Evolutionary conservation across 2,113 vertebrate genomes (phyloP).

Genomic region (Apodemus sylvaticus): DNA sequence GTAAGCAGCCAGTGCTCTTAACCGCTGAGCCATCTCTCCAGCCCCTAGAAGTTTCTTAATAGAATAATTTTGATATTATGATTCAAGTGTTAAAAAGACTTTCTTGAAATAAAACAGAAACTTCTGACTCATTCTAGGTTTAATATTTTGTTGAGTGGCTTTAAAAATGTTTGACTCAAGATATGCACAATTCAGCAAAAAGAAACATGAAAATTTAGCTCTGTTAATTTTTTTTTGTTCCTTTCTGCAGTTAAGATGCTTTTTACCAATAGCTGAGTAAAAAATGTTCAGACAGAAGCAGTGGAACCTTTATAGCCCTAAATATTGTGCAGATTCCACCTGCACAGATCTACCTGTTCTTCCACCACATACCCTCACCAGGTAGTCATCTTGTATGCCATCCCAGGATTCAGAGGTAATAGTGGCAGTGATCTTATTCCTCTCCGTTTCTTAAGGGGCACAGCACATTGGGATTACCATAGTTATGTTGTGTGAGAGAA

Average conservation of each 20-base stretch:
- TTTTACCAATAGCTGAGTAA: no score
- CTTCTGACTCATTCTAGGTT: slow-evolving; percentile 8
- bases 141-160: slow-evolving; percentile 28
- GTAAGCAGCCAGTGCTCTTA: no score
- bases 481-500: not conserved
- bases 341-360: not conserved
- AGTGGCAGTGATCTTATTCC: not conserved
- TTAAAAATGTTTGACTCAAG: not conserved
- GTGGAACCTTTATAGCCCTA: no score
- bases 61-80: slow-evolving; percentile 37
- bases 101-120: slow-evolving; percentile 49
- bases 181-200: slow-evolving; percentile 2
- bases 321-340: not conserved
- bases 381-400: not conserved
- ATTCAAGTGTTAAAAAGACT: slow-evolving; percentile 20
- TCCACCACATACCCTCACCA: not conserved
- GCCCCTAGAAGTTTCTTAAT: not conserved
- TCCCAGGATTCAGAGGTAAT: not conserved
- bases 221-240: no score
- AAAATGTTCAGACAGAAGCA: no score
- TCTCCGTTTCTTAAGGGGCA: not conserved
- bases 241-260: no score
- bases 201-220: not conserved
- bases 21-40: no score
- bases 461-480: not conserved